Base-by-base conservation (phyloP, 2,888 invertebrate genomes). In the Hedya salicella region DNA sequence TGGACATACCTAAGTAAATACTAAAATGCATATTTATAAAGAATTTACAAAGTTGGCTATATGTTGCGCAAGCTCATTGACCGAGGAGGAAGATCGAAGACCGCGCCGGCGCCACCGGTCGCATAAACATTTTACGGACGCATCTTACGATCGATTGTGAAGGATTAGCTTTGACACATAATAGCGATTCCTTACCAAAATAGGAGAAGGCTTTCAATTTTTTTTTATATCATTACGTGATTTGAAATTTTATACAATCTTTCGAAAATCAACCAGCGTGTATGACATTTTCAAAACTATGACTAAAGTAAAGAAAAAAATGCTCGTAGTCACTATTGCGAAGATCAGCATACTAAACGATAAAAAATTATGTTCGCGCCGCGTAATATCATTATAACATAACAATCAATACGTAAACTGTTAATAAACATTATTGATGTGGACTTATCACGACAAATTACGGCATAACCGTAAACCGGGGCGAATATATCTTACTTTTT, bases 391-490 rank as follows among this genome's bases (percentile, higher is more conserved):
- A 42, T 16, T 42, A 56, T 57, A 57, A 44, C 57, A 56, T 57
- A 57, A 44, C 57, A 57, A 32, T 17, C 13, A 13, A 36, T 61
- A 70, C 69, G 69, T 69, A 69, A 75, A 71, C 73, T 73, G 69
- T 72, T 73, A 68, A 72, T 64, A 71, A 68, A 70, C 73, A 71
- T n/a, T 46, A 56, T 44, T 44, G n/a, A 56, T 56, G 44, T 17
- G 42, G 13, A 44, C 44, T 56, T 32, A 44, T 30, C 56, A 56
- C 42, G 56, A 44, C 16, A 17, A 16, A 30, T 44, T 32, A 19
- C 9, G 8, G 36, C 11, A 2, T 8, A 36, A 36, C 25, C 25
- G 25, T 6, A 25, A 25, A 25, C 25, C 25, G 25, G 25, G 6
- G 25, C 25, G 36, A 36, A 36, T 11, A 36, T 36, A 36, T 5